phyloP scores from a whole-genome alignment of 2,888 invertebrate species.

The Eristalis arbustorum region DNA sequence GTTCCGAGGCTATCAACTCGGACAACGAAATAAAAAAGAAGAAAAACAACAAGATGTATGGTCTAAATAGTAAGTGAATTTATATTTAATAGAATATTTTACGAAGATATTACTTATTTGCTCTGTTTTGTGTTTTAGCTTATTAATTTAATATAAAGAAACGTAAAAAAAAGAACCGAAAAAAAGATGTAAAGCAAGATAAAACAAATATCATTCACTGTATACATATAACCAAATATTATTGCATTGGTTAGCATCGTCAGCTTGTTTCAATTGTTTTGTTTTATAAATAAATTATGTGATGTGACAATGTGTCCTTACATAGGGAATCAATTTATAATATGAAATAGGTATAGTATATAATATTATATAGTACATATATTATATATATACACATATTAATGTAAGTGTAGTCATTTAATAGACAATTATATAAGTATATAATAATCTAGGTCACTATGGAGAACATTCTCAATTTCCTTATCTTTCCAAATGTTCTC shows the following conservation, averaged over 20 bases:
- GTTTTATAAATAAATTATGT: constrained; percentile 64
- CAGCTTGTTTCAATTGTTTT: constrained; percentile 46
- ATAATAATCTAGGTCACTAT: constrained; percentile 67
- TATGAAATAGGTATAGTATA: constrained; percentile 63
- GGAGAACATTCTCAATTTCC: constrained; percentile 53
- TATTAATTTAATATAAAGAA: constrained; percentile 58
- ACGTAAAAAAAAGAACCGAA: constrained; percentile 44
- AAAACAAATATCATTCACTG: constrained; percentile 59
- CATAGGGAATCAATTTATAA: constrained; percentile 59
- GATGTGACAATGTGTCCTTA: constrained; percentile 67
- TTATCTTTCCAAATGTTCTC: constrained; percentile 41
- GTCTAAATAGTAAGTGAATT: constrained; percentile 65
- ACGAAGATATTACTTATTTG: constrained; percentile 64
- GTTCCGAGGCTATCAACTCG: no score
- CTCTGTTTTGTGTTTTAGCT: constrained; percentile 55
- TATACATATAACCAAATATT: constrained; percentile 61
- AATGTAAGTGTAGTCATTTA: constrained; percentile 63
- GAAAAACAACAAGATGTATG: constrained; percentile 14
- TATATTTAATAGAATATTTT: constrained; percentile 66
- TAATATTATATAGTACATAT: constrained; percentile 57
- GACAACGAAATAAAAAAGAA: neutral
- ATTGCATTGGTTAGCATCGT: constrained; percentile 68
- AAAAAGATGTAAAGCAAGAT: constrained; percentile 48
- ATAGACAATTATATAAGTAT: constrained; percentile 57
- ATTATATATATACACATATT: constrained; percentile 66